Evolutionary conservation across 2,113 vertebrate species (phyloP), one percentile per base, ranked within the genome.

Genomic region (Gymnocephalus cernua): DNA sequence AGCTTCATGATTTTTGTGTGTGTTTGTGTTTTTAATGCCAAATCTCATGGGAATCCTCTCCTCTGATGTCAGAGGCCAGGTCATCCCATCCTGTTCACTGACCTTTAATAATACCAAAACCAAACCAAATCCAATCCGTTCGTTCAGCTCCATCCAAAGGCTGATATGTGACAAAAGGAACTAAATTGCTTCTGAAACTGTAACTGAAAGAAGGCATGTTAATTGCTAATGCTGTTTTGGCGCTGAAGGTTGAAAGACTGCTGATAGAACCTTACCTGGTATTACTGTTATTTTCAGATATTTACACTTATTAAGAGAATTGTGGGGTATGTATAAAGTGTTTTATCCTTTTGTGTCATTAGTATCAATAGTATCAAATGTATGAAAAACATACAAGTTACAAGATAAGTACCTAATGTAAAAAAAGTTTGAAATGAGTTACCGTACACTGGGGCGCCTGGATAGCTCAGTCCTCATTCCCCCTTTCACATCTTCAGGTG

Each of bases 121-220:
- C n/a, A n/a, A n/a, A 77, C 18, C 13, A n/a, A 84, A 82, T 71
- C 47, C 56, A 50, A 54, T 78, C 77, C 61, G 76, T 87, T 91
- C 13, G 21, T 79, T 79, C 71, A 51, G 53, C 54, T 66, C 62
- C 27, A n/a, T 67, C 41, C 47, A 70, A 68, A 51, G 74, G 59
- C 58, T 68, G 74, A 82, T 59, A 73, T 4, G 48, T 66, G 81
- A 86, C 79, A 75, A 86, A 86, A 58, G 68, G 44, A 27, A 70
- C 62, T 11, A 65, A 89, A 77, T 59, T 0, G 2, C 75, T 32
- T 69, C 67, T 32, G 35, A 88, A 59, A 1, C 32, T 32, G 70
- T 54, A 16, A 29, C 23, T 73, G 76, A 79, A 27, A 80, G 77
- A 47, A 80, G 82, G 64, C 21, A 23, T 69, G 80, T 72, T 88